A percentile compares a stretch with the other conserved stretches of the same genome.
phyloP scores from a whole-genome alignment of 2,113 vertebrate genomes.

The Anoura caudifer region DNA sequence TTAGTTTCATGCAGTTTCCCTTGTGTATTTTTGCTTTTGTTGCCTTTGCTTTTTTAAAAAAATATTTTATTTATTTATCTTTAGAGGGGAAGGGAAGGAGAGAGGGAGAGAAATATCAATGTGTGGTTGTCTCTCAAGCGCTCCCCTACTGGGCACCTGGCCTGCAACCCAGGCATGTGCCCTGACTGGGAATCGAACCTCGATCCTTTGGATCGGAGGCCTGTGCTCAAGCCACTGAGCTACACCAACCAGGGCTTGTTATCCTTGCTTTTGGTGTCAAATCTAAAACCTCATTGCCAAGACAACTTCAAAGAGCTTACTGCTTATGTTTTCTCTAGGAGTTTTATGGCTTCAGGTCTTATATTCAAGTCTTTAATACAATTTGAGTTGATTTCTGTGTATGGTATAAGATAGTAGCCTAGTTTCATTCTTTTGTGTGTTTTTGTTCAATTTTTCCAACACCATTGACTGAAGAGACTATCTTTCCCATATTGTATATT shows the following conservation, averaged over 20 bases:
- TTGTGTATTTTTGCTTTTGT: background rate
- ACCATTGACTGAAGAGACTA: background rate
- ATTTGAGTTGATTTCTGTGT: background rate
- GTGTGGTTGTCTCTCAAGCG: too few species aligned
- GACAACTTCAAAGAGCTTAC: background rate
- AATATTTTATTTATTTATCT: too few species aligned
- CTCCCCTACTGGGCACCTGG: too few species aligned
- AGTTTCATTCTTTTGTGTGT: background rate
- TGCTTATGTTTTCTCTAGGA: background rate
- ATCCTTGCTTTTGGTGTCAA: background rate
- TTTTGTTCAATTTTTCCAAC: background rate
- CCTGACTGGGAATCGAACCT: too few species aligned
- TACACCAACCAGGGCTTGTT: too few species aligned
- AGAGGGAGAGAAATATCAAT: too few species aligned
- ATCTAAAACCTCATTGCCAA: background rate
- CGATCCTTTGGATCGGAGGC: too few species aligned
- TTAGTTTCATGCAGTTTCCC: background rate
- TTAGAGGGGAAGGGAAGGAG: too few species aligned
- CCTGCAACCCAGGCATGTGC: too few species aligned
- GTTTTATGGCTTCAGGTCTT: background rate
- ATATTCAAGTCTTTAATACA: background rate
- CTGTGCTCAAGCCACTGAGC: too few species aligned
- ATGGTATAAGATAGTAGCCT: background rate
- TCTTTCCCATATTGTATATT: background rate
- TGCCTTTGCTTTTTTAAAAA: background rate